phyloP scores from a whole-genome alignment of 2,797 vertebrate genomes.

The Liparis tanakae region DNA sequence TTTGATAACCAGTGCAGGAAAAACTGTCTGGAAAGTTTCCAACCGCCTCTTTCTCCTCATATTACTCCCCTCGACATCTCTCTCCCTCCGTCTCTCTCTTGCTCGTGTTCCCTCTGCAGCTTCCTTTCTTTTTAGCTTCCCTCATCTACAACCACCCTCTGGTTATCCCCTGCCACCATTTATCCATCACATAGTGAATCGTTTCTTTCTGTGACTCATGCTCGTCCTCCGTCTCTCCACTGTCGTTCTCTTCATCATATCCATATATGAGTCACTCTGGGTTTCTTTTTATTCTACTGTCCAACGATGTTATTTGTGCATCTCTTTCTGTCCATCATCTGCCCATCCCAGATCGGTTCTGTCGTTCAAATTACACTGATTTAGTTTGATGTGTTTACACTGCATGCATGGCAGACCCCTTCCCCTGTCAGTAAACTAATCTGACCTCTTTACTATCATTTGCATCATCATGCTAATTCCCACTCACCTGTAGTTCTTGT shows the following conservation, averaged over 20 bases:
- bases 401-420: neutral
- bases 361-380: slow-evolving; percentile 17
- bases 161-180: slow-evolving; percentile 42
- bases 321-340: slow-evolving; percentile 37
- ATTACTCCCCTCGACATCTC: slow-evolving; percentile 49
- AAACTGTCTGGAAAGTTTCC: slow-evolving; percentile 68
- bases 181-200: slow-evolving; percentile 51
- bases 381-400: slow-evolving; percentile 27
- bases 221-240: slow-evolving; percentile 41
- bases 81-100: slow-evolving; percentile 39
- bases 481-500: slow-evolving; percentile 81
- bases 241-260: slow-evolving; percentile 34
- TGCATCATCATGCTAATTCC: slow-evolving; percentile 7
- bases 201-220: slow-evolving; percentile 59
- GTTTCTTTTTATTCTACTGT: slow-evolving; percentile 24
- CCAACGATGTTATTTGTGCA: slow-evolving; percentile 35
- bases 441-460: neutral
- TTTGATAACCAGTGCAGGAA: slow-evolving; percentile 62
- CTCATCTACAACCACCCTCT: slow-evolving; percentile 32
- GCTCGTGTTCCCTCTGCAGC: slow-evolving; percentile 27
- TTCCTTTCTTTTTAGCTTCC: slow-evolving; percentile 1
- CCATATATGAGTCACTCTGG: slow-evolving; percentile 43
- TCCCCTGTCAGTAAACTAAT: neutral
- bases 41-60: slow-evolving; percentile 56
- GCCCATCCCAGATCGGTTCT: slow-evolving; percentile 26